phyloP scores from a whole-genome alignment of 2,113 vertebrate species.

The Phyllostomus hastatus region DNA sequence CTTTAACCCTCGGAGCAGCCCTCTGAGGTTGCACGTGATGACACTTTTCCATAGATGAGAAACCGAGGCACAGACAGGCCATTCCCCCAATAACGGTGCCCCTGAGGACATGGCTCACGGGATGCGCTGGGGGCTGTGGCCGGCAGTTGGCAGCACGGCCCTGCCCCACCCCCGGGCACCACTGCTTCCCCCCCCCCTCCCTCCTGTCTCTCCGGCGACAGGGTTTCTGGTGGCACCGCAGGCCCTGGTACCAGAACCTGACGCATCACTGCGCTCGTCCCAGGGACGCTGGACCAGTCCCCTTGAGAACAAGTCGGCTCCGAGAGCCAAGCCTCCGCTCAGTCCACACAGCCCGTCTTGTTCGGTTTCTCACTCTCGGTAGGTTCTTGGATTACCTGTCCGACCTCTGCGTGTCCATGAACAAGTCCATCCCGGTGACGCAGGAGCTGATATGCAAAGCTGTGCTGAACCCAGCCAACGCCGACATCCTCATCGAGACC shows the following conservation, averaged over 20 bases:
- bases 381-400: conserved; percentile 99
- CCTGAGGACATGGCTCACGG: fast-evolving
- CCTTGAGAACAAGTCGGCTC: background rate
- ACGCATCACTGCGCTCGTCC: background rate
- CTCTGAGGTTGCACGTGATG: background rate
- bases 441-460: conserved; percentile 98
- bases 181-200: background rate
- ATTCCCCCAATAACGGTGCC: fast-evolving
- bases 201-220: fast-evolving
- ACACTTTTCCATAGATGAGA: background rate
- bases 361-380: background rate
- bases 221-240: background rate
- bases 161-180: background rate
- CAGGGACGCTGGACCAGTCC: background rate
- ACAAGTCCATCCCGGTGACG: conserved; percentile 97
- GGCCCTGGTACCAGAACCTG: background rate
- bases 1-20: background rate
- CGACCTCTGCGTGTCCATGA: conserved; percentile 98
- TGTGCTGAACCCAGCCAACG: conserved; percentile 92
- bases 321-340: background rate
- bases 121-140: too few species aligned
- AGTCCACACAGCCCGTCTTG: background rate
- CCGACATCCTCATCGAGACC: conserved; percentile 98
- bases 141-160: too few species aligned
- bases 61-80: background rate